Evolutionary conservation across 1,140 invertebrate species (phyloP).

Genomic region (Mycetomoellerius zeteki): DNA sequence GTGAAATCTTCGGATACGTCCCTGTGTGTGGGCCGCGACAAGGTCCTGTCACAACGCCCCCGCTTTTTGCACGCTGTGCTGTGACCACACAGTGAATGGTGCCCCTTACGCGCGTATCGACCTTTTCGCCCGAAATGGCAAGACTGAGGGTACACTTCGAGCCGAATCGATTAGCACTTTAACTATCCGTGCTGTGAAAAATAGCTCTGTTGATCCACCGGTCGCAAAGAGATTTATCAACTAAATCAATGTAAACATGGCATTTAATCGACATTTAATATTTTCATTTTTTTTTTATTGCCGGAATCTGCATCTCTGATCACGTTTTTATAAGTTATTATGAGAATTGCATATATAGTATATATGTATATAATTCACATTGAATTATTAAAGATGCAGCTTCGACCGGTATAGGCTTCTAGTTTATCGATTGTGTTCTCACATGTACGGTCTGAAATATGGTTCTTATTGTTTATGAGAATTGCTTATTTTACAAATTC

Average conservation of each 20-base stretch:
- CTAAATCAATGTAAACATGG: neutral
- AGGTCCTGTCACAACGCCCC: slow-evolving; percentile 84
- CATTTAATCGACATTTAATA: neutral
- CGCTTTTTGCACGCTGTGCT: slow-evolving; percentile 73
- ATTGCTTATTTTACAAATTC: neutral
- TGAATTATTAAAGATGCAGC: too few species aligned
- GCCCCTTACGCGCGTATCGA: slow-evolving; percentile 77
- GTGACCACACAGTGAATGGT: slow-evolving; percentile 77
- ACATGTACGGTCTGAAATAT: too few species aligned
- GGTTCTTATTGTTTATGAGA: too few species aligned
- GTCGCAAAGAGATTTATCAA: neutral
- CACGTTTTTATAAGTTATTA: neutral
- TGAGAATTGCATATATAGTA: neutral
- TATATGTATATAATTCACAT: too few species aligned
- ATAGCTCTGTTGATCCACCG: neutral
- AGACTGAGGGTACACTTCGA: slow-evolving; percentile 75
- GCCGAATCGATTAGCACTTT: slow-evolving; percentile 72
- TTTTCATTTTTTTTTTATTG: neutral
- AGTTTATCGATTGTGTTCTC: too few species aligned
- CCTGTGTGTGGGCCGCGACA: slow-evolving; percentile 84
- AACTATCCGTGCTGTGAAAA: slow-evolving; percentile 64
- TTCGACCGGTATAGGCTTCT: too few species aligned
- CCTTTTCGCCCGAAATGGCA: slow-evolving; percentile 84
- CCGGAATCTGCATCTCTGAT: neutral
- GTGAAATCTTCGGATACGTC: slow-evolving; percentile 78